phyloP scores from a whole-genome alignment of 1,140 invertebrate genomes.

The Stenopsyche tienmushanensis region DNA sequence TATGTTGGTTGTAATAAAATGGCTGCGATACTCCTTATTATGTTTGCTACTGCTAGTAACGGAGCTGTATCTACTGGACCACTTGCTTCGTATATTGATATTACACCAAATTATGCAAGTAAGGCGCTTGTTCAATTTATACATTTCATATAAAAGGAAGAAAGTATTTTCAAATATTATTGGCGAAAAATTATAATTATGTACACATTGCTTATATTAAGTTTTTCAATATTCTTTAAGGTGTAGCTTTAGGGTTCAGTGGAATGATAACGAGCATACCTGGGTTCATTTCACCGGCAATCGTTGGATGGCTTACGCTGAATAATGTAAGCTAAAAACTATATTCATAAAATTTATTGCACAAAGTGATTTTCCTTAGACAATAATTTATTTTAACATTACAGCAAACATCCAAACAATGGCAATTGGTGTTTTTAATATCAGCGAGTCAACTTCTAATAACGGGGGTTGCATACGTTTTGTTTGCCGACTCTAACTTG shows the following conservation, averaged over 20 bases:
- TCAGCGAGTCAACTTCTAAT: slow-evolving; percentile 55
- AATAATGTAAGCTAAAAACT: slow-evolving; percentile 57
- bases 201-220: neutral
- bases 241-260: slow-evolving; percentile 61
- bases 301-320: slow-evolving; percentile 62
- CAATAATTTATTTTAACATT: slow-evolving; percentile 22
- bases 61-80: slow-evolving; percentile 67
- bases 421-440: slow-evolving; percentile 66
- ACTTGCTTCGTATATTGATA: slow-evolving; percentile 63
- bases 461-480: slow-evolving; percentile 57
- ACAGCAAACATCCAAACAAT: slow-evolving; percentile 67
- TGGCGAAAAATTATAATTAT: slow-evolving; percentile 15
- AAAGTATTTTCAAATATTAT: neutral
- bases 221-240: slow-evolving; percentile 31
- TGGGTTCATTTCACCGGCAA: slow-evolving; percentile 61
- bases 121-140: neutral
- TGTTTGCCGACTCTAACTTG: slow-evolving; percentile 62
- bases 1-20: slow-evolving; percentile 64
- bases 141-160: too few species aligned
- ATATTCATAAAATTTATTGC: slow-evolving; percentile 2
- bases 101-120: slow-evolving; percentile 68
- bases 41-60: slow-evolving; percentile 61
- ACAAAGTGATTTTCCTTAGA: neutral
- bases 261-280: slow-evolving; percentile 55
- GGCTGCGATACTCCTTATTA: slow-evolving; percentile 62